Base-by-base conservation (phyloP, 1,140 invertebrate species). In the Drosophila mojavensis region DNA sequence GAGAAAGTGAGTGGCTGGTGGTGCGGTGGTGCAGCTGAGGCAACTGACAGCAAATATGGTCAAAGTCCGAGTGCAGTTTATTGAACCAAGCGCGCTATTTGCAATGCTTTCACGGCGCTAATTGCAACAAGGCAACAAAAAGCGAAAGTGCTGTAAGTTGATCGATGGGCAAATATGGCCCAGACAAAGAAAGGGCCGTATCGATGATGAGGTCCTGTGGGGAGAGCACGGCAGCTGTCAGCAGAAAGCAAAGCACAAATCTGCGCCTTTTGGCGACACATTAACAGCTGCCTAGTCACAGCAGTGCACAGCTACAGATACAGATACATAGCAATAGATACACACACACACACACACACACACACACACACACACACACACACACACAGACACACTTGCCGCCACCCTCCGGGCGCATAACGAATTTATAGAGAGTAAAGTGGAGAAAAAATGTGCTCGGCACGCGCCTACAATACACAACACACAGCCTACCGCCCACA, bases 141-240 rank as follows among this genome's bases (percentile, higher is more conserved):
- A 67, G 67, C 54, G 76, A 86, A 88, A 88, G 83, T 88, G 76
- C 83, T 86, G 83, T 68, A 88, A 86, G 69, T 79, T 83, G 83
- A 88, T 81, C 79, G 72, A 83, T 88, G 66, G 15, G 30, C 64
- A 83, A 81, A 73, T 64, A 70, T 61, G 20, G 7, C n/a, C 9
- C 15, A 62, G 45, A 51, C 77, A 85, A 55, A 74, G 53, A 85
- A 55, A 74, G 53, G 51, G 13, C 67, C 11, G 6, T 26, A 15
- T 15, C 36, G 20, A 20, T 54, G 47, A 15, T 28, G 58, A 36
- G 33, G 10, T 33, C 11, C 10, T 54, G 47, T 45, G 54, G 51
- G 33, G 59, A 41, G 33, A 24, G 13, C 28, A 9, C 20, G 55
- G 54, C 68, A 69, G 45, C 54, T 45, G 45, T 15, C 59, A 47